These are phyloP conservation scores for Thumatha senex DNA, from an alignment of 2,888 invertebrate genomes.

Conservation along the genomic window DNA sequence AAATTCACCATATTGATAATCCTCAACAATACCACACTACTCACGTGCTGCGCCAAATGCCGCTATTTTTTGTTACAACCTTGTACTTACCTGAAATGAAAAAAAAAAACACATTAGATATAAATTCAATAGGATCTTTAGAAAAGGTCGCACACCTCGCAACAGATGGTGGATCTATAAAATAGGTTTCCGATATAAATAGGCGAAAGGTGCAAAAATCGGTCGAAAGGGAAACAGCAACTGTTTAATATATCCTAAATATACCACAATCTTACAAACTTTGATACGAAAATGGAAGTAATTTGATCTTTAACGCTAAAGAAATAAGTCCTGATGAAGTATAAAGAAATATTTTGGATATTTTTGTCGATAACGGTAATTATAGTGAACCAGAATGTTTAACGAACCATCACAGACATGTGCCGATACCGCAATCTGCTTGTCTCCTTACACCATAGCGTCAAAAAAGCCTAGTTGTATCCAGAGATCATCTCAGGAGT, in stretches of 20 bases:
- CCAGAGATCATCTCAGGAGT: background rate
- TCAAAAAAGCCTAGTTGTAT: background rate
- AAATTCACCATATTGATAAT: slow-evolving; percentile 24
- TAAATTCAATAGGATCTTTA: slow-evolving; percentile 56
- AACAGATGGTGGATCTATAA: slow-evolving; percentile 65
- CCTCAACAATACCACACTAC: slow-evolving; percentile 36
- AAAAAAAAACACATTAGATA: slow-evolving; percentile 62
- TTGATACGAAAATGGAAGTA: slow-evolving; percentile 11
- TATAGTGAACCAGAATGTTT: slow-evolving; percentile 51
- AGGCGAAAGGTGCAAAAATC: slow-evolving; percentile 65
- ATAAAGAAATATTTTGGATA: slow-evolving; percentile 13
- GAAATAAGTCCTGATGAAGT: slow-evolving; percentile 15
- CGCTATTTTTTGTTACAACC: slow-evolving; percentile 42
- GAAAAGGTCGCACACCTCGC: slow-evolving; percentile 61
- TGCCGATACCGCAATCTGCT: slow-evolving; percentile 32
- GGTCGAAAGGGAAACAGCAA: slow-evolving; percentile 63
- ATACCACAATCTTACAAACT: slow-evolving; percentile 30
- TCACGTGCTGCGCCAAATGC: slow-evolving; percentile 49
- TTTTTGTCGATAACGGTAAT: slow-evolving; percentile 49
- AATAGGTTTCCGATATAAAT: slow-evolving; percentile 56
- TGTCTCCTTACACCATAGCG: background rate
- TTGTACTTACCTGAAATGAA: slow-evolving; percentile 67
- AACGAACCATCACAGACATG: slow-evolving; percentile 41
- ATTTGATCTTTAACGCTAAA: slow-evolving; percentile 28
- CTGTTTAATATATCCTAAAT: slow-evolving; percentile 48